Conservation (phyloP, 1,140 invertebrate species). For the Campodea augens region DNA sequence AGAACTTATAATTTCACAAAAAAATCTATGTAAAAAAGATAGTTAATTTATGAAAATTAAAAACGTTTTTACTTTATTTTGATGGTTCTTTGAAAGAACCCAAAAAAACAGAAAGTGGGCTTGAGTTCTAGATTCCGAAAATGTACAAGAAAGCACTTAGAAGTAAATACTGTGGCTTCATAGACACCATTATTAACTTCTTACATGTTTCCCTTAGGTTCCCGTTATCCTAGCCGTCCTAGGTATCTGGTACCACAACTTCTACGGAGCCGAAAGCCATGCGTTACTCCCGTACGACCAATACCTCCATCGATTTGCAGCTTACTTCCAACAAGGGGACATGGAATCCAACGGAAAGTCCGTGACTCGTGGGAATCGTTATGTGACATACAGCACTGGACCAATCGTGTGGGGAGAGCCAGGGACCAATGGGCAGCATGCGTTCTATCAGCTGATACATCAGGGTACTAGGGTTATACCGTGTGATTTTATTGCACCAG, state of each 20-base stretch:
- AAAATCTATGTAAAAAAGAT: no score
- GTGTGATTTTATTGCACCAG: conserved; percentile 91
- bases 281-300: conserved; percentile 95
- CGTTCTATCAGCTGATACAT: conserved; percentile 93
- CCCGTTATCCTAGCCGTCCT: conserved; percentile 86
- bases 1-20: no score
- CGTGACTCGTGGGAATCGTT: conserved; percentile 46
- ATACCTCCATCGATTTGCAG: conserved; percentile 94
- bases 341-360: conserved; percentile 99
- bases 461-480: conserved; percentile 80
- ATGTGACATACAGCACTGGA: conserved; percentile 66
- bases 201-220: no score
- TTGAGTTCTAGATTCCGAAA: no score
- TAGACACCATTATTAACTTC: no score
- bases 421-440: conserved; percentile 98
- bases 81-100: no score
- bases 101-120: no score
- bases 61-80: no score
- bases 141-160: no score
- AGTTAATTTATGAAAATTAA: no score
- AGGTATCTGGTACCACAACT: conserved; percentile 93
- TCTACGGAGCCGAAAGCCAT: conserved; percentile 87
- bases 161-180: no score
- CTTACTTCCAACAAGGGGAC: conserved; percentile 99
- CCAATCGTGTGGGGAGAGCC: conserved; percentile 94